Evolutionary conservation across 2,888 invertebrate genomes (phyloP), one percentile per base, ranked within the genome.

Genomic region (Cinara cedri): DNA sequence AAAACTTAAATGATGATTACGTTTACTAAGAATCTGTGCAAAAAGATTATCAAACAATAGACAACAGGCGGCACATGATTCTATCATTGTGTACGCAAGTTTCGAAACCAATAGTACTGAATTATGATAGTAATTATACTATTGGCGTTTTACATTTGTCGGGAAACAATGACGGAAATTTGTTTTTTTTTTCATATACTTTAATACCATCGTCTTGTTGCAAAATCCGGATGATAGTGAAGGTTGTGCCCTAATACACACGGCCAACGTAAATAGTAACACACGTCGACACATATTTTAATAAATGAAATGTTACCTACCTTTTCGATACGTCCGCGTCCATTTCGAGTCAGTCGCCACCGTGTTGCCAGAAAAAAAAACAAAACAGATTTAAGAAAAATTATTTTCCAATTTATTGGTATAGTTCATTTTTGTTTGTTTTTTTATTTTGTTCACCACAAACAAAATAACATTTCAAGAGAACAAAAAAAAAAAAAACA

Each of bases 321-420:
- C 68, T 78, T 78, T 78, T 78, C 51, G 68, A 70, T 24, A 78
- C 68, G 51, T 76, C 68, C 46, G 68, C 68, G 60, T 78, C 70
- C 78, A 78, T 70, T 42, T 19, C 21, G 54, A 42, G 42, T n/a
- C 51, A 4, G 14, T 49, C 21, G 46, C 51, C 24, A 54, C 51
- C 16, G 21, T 51, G 21, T 21, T 65, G 42, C 10, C 14, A 14
- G 42, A 55, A 55, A 54, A 71, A 71, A 42, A 55, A 71, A 44
- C 34, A 16, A 34, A 46, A n/a, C 9, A 19, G 21, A 42, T 14
- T 74, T 34, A 74, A 34, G 49, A 46, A 72, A 34, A 60, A 26
- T 26, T 42, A 16, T 42, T 51, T 49, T 63, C 16, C 21, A 74
- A 63, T 49, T 72, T 72, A 34, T 74, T 21, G 16, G n/a, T 34